Base-by-base conservation (phyloP, 2,888 invertebrate genomes). In the Sinopyrophorus schimmeli region DNA sequence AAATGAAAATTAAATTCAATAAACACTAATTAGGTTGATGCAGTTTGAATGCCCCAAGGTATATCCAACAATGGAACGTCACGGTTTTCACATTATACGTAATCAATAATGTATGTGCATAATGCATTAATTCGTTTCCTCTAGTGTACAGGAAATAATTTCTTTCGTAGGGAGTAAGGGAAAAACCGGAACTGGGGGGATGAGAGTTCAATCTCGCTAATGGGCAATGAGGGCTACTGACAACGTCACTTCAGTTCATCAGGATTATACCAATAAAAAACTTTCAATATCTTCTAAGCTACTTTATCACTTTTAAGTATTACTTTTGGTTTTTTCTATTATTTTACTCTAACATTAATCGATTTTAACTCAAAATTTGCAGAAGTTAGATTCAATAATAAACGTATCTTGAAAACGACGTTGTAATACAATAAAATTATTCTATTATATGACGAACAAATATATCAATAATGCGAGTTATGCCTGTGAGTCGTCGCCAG, bases 191-290 rank as follows among this genome's bases (percentile, higher is more conserved):
- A 76, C 75, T 72, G 75, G 76, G 75, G 75, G 75, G 71, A 71
- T 69, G 70, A 67, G 71, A 74, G 74, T 76, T 77, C 77, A 78
- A 78, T 78, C 76, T 77, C 77, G 77, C 77, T 77, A 77, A 72
- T 73, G 74, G 72, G 69, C 69, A 70, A 71, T 68, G 70, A 71
- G 70, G 66, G 66, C 67, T 60, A 66, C 68, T 69, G 69, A 70
- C 68, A 69, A 65, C 64, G 67, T 68, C 67, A 69, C 68, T 69
- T 69, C 65, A 65, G 65, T 67, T 68, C 70, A 67, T 66, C 68
- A 62, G 67, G 68, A 67, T 65, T 64, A 64, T 65, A 65, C 63
- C 65, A 63, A 65, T 66, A 66, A 66, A 66, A 62, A 66, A 65
- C 61, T 62, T 64, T 60, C 62, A 63, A 63, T 66, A 60, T 58